Evolutionary conservation across 1,140 invertebrate species (phyloP), one percentile per base, ranked within the genome.

Genomic region (Drosophila melanogaster): DNA sequence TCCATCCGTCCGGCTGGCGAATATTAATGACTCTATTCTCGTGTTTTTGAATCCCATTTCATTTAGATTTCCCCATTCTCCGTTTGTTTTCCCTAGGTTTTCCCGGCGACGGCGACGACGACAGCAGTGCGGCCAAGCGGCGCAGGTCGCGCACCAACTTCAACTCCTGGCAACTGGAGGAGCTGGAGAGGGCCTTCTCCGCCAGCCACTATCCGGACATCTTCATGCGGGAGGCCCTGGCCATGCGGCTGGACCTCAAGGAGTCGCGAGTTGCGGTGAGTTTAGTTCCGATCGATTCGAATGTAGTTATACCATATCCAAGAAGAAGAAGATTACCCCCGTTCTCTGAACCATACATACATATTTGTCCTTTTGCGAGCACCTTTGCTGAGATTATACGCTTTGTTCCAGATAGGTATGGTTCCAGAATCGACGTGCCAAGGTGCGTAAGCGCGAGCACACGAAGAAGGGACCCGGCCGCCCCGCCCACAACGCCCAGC

Each of bases 381-480:
- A 86, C 62, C 66, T 86, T 86, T 89, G 84, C 90, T 91, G 81
- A 92, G 90, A 92, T 92, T 91, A 90, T 92, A 84, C 90, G 78
- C 91, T 91, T 87, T 91, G 90, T 92, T 92, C 81, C 90, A 92
- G 90, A 92, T 92, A 99, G 98, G 99, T 99, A 62, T 99, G 98
- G 98, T 99, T 99, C 93, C 99, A 99, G 94, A 99, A 99, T 93
- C 95, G 99, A 51, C 94, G 99, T 55, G 99, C 99, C 14, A 99
- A 99, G 93, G 99, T 98, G 98, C 94, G 98, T 60, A 99, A 99
- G 94, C 98, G 98, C 93, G 99, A 99, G 92, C 98, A 99, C 93
- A 99, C 98, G 55, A 98, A 99, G 93, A 99, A 99, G 90, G 98
- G 98, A 17, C 98, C 98, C 1, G 98, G 98, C 0, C 95, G 98